Conservation (phyloP, 2,797 vertebrate species). For the Enteromius viviparus region DNA sequence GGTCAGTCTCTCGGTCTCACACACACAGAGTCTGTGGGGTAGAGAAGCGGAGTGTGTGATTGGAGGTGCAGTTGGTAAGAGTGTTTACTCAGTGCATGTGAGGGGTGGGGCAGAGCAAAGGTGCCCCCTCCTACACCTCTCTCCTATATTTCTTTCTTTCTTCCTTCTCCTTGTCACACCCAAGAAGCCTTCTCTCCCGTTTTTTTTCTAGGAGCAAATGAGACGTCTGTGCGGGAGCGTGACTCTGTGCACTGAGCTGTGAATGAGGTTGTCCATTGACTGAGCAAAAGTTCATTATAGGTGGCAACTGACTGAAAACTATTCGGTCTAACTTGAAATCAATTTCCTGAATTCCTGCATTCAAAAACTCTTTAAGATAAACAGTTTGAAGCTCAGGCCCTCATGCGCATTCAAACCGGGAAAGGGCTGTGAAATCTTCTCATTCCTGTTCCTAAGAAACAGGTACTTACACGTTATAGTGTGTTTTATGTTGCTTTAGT, state of each 20-base stretch:
- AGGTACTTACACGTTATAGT: slow-evolving; percentile 36
- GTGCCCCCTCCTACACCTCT: slow-evolving; percentile 60
- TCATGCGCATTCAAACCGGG: not conserved
- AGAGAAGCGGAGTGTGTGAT: slow-evolving; percentile 59
- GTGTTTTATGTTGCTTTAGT: slow-evolving; percentile 37
- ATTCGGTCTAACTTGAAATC: slow-evolving; percentile 29
- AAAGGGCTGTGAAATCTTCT: slow-evolving; percentile 11
- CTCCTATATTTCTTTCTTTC: slow-evolving; percentile 43
- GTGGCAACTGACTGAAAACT: slow-evolving; percentile 11
- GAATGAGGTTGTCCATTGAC: slow-evolving; percentile 36
- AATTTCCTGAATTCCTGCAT: slow-evolving; percentile 42
- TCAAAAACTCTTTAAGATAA: not conserved
- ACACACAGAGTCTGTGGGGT: slow-evolving; percentile 45
- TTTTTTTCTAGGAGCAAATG: slow-evolving; percentile 17
- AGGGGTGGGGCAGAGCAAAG: slow-evolving; percentile 71
- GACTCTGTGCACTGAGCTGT: not conserved
- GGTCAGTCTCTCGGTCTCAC: slow-evolving; percentile 9
- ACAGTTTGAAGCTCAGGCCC: not conserved
- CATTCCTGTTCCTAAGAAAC: slow-evolving; percentile 40
- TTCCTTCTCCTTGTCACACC: slow-evolving; percentile 43
- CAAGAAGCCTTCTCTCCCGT: slow-evolving; percentile 13
- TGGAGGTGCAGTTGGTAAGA: slow-evolving; percentile 73
- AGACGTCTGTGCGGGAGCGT: not conserved
- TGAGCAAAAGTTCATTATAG: slow-evolving; percentile 30
- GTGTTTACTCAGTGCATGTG: slow-evolving; percentile 76